Conservation (phyloP, 2,113 vertebrate genomes). For the Campylomormyrus tamandua region DNA sequence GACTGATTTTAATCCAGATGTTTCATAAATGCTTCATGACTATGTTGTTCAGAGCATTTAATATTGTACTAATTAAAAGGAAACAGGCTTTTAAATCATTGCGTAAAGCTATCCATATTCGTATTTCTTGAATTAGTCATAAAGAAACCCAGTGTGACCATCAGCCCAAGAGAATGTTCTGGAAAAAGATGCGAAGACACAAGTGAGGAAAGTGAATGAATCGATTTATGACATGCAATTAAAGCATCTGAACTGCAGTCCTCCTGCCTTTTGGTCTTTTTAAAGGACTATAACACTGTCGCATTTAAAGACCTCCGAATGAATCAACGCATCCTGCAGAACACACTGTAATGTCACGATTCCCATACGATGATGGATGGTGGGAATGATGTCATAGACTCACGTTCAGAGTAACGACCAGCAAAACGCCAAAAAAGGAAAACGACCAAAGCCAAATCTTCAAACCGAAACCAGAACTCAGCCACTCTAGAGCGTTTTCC, state of each 20-base stretch:
- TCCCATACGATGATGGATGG: neutral
- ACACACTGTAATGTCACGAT: neutral
- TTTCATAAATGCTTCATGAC: neutral
- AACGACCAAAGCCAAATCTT: neutral
- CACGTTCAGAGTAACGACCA: neutral
- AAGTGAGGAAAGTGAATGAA: neutral
- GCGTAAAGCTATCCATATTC: neutral
- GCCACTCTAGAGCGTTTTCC: neutral
- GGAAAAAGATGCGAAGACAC: neutral
- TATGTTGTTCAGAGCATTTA: neutral
- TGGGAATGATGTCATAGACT: neutral
- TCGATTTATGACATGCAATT: neutral
- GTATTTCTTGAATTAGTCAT: neutral
- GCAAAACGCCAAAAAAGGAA: neutral
- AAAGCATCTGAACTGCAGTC: neutral
- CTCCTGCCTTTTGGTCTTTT: neutral
- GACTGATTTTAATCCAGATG: neutral
- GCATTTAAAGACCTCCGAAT: neutral
- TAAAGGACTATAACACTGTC: neutral
- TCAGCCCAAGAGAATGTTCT: neutral
- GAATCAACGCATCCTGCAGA: neutral
- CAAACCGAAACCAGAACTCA: neutral
- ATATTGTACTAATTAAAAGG: neutral
- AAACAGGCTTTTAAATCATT: neutral
- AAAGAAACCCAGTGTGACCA: neutral